These are phyloP conservation scores for Palloptera scutellata DNA, from an alignment of 2,888 invertebrate genomes.

Conservation along the genomic window DNA sequence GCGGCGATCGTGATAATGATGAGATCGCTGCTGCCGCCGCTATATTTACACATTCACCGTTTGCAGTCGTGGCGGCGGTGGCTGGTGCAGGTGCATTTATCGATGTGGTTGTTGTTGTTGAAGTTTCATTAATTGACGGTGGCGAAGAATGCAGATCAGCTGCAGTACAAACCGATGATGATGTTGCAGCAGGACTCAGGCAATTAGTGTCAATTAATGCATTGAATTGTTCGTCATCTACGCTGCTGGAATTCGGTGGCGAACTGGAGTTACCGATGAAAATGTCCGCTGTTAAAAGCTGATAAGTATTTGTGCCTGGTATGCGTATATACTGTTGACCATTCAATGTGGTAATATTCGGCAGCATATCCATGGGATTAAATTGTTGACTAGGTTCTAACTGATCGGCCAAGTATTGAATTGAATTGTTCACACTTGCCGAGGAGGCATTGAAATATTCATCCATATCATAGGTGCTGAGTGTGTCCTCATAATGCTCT, in stretches of 20 bases:
- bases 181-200: conserved; percentile 60
- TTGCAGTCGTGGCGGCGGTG: conserved; percentile 25
- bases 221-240: conserved; percentile 70
- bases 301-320: conserved; percentile 71
- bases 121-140: conserved; percentile 37
- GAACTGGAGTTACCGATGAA: conserved; percentile 65
- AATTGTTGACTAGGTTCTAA: conserved; percentile 4
- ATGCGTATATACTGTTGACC: conserved; percentile 70
- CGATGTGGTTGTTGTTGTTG: conserved; percentile 27
- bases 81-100: conserved; percentile 39
- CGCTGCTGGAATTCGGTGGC: conserved; percentile 42
- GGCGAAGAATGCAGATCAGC: conserved; percentile 41
- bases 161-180: conserved; percentile 32
- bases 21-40: conserved; percentile 28
- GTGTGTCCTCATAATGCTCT: conserved; percentile 50
- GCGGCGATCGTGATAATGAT: conserved; percentile 49
- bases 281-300: conserved; percentile 69
- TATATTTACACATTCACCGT: conserved; percentile 51
- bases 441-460: conserved; percentile 40
- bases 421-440: conserved; percentile 18
- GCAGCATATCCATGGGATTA: conserved; percentile 55
- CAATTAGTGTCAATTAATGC: conserved; percentile 65
- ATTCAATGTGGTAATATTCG: conserved; percentile 64
- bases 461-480: conserved; percentile 57
- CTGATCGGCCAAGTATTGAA: background rate